Percentiles rank a stretch among this genome's conserved stretches.
Conservation (phyloP, 2,888 invertebrate species). For the Tryphoninae sp. region DNA sequence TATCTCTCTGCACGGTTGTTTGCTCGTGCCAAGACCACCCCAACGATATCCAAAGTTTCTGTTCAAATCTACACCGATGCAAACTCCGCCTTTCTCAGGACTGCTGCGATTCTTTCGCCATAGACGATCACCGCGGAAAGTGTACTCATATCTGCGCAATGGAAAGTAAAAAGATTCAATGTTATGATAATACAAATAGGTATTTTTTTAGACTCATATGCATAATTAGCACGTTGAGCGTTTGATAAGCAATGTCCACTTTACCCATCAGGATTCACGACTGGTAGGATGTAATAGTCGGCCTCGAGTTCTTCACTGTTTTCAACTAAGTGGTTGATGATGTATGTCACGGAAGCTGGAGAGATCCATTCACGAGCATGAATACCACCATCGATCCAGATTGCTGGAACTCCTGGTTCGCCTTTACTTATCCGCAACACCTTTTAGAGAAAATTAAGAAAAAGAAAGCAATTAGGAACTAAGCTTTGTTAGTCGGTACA, state of each 20-base stretch:
- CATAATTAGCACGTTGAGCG: slow-evolving; percentile 29
- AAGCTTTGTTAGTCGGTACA: not conserved
- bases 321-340: slow-evolving; percentile 87
- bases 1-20: slow-evolving; percentile 91
- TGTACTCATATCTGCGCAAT: slow-evolving; percentile 93
- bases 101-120: slow-evolving; percentile 90
- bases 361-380: slow-evolving; percentile 96
- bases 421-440: slow-evolving; percentile 87
- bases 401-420: slow-evolving; percentile 83
- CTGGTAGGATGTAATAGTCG: slow-evolving; percentile 87
- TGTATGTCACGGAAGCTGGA: slow-evolving; percentile 89
- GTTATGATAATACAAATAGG: slow-evolving; percentile 2
- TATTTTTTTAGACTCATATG: not conserved
- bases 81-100: slow-evolving; percentile 83
- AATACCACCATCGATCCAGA: slow-evolving; percentile 91
- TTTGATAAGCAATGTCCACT: slow-evolving; percentile 65
- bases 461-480: not conserved
- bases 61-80: slow-evolving; percentile 91
- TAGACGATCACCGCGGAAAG: slow-evolving; percentile 90
- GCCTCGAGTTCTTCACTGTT: slow-evolving; percentile 86
- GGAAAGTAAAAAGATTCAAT: slow-evolving; percentile 5
- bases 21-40: slow-evolving; percentile 93
- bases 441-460: slow-evolving; percentile 56
- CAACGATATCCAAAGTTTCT: slow-evolving; percentile 94
- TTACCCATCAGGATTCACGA: slow-evolving; percentile 89